Percentiles rank a stretch among this genome's conserved stretches.
Conservation (phyloP, 2,113 vertebrate species). For the Chinchilla lanigera region DNA sequence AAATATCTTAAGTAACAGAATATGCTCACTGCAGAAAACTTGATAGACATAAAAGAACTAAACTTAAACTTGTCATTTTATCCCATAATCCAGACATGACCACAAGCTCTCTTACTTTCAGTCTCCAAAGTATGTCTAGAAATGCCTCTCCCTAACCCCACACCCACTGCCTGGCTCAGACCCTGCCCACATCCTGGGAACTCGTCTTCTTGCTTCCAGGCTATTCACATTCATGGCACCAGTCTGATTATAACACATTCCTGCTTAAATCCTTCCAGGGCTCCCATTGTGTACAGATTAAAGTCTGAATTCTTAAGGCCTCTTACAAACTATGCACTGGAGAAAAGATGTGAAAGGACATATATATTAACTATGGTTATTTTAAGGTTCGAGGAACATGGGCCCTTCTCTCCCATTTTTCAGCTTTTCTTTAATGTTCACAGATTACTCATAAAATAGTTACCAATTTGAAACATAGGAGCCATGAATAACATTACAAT, state of each 20-base stretch:
- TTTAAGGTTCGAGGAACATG: not conserved
- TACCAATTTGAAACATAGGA: not conserved
- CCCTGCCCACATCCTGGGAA: not conserved
- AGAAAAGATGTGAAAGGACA: not conserved
- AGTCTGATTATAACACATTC: not conserved
- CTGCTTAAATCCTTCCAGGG: not conserved
- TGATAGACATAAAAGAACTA: not conserved
- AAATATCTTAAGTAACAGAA: not conserved
- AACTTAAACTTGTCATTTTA: not conserved
- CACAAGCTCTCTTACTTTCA: not conserved
- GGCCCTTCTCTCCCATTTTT: not conserved
- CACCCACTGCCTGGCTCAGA: not conserved
- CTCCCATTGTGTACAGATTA: not conserved
- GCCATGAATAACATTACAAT: not conserved
- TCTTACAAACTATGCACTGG: not conserved
- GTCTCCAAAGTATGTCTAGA: not conserved
- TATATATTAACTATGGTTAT: not conserved
- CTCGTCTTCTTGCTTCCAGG: not conserved
- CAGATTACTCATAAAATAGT: not conserved
- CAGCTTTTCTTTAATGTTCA: not conserved
- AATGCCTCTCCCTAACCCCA: not conserved
- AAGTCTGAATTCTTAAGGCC: not conserved
- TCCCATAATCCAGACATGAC: not conserved
- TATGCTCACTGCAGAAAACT: not conserved
- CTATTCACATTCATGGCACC: not conserved